Evolutionary conservation across 2,888 invertebrate genomes (phyloP), one percentile per base, ranked within the genome.

Genomic region (Adineta ricciae): DNA sequence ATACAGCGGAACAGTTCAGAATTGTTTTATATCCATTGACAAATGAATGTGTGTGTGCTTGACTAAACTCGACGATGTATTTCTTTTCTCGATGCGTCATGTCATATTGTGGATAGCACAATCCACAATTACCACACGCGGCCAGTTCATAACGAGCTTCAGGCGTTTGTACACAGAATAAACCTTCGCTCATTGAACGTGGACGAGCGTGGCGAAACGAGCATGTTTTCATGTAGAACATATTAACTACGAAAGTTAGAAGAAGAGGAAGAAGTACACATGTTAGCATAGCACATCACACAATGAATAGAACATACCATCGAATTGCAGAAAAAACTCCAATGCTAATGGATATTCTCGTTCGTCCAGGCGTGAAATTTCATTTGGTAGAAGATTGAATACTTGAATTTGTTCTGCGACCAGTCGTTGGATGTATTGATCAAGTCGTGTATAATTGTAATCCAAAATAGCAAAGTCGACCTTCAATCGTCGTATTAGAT

Each of bases 181-280:
- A 38, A n/a, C 73, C 73, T 36, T 78, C 73, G n/a, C 24, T 24
- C 41, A 41, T 8, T 36, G 73, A 24, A 24, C 73, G 73, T 24
- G 73, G 73, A 1, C 73, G 41, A n/a, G 73, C 73, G 24, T n/a
- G 2, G 11, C 41, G 73, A 41, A 78, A 7, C 1, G 21, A 38
- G 41, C 73, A 78, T 78, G 73, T 78, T 19, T 78, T 78, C 73
- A 78, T 78, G 11, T 78, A 78, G 73, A 78, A 78, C 24, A 78
- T 21, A 24, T 78, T 8, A 1, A 78, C 41, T 64, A 64, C 8
- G 4, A 56, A 8, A 5, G 9, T n/a, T 11, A 27, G 8, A 56
- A n/a, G 11, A 1, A 9, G 16, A n/a, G n/a, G 19, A 50, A 50
- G 3, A 16, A 19, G 19, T 50, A 50, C 19, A 50, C 14, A 16